phyloP scores from a whole-genome alignment of 2,797 vertebrate species.

The Vireo griseus region DNA sequence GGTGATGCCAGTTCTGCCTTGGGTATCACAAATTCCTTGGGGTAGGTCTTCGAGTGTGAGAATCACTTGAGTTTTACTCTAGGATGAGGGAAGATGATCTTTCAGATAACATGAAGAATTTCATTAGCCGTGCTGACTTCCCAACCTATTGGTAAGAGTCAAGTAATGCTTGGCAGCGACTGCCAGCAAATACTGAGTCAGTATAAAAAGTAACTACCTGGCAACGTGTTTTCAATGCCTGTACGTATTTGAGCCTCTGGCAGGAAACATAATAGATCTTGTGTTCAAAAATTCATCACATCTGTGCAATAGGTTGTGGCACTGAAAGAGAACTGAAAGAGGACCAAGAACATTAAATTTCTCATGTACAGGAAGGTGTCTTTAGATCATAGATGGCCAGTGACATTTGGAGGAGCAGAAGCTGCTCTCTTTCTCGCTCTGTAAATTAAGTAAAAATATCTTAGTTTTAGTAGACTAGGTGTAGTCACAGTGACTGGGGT shows the following conservation, averaged over 20 bases:
- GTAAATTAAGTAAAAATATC: background rate
- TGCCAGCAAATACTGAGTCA: background rate
- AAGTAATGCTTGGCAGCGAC: background rate
- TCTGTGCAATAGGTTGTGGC: constrained; percentile 11
- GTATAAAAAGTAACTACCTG: constrained; percentile 36
- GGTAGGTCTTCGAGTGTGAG: background rate
- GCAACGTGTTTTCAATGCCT: constrained; percentile 24
- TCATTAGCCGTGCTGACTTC: background rate
- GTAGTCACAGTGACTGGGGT: background rate
- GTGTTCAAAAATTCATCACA: constrained; percentile 26
- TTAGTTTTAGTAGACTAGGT: background rate
- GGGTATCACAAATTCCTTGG: background rate
- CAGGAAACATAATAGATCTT: constrained; percentile 27
- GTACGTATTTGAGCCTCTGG: background rate
- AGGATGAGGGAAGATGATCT: background rate
- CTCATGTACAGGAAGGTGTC: background rate
- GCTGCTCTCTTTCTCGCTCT: background rate
- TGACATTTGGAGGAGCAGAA: background rate
- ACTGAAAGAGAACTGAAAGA: background rate
- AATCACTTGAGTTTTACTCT: background rate
- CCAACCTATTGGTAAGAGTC: background rate
- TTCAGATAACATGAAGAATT: background rate
- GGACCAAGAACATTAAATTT: background rate
- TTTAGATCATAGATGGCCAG: background rate
- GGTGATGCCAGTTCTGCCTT: background rate